Base-by-base conservation (phyloP, 2,797 vertebrate genomes). In the Sebastes hubbsi region DNA sequence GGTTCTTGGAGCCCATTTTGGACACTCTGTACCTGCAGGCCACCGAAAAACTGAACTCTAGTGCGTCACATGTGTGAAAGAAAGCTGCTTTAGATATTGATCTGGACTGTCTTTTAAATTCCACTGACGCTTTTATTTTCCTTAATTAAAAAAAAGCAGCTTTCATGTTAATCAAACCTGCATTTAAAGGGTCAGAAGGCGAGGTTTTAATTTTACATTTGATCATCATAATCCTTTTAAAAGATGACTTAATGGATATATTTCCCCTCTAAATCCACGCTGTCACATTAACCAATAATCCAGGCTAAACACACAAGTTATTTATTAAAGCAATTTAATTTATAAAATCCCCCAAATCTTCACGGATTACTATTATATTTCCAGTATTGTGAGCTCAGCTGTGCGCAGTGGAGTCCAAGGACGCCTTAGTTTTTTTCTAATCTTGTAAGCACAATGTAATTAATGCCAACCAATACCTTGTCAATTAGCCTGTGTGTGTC, bases 401-500 rank as follows among this genome's bases (percentile, higher is more conserved):
- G 91, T 80, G 78, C 56, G 59, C 24, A 42, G 60, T 77, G 82
- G 83, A 81, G 82, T 76, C 88, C 85, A 69, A 77, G 81, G 85
- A 81, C 80, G 64, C 77, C 70, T 85, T 71, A 52, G 73, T 42
- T 77, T 68, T 77, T 72, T 73, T 62, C 63, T 88, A 93, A 95
- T 94, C 90, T 89, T 90, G 90, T 93, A 91, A 93, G 84, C 88
- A 91, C 85, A 92, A 93, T 94, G 92, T 94, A 94, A 95, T 95
- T 94, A 94, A 94, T 89, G 88, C 91, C 88, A 92, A 94, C 93
- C 91, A 91, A 94, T 94, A 94, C 90, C 91, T 93, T 93, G 93
- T 94, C 94, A 94, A 95, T 95, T 95, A 95, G 92, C 86, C 89
- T 68, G 87, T 81, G 87, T 73, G 77, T 73, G 77, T 91, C 87